Percentiles rank a stretch among this genome's conserved stretches.
These are phyloP conservation scores for Autographa pulchrina DNA, from an alignment of 2,888 invertebrate species.

Conservation along the genomic window DNA sequence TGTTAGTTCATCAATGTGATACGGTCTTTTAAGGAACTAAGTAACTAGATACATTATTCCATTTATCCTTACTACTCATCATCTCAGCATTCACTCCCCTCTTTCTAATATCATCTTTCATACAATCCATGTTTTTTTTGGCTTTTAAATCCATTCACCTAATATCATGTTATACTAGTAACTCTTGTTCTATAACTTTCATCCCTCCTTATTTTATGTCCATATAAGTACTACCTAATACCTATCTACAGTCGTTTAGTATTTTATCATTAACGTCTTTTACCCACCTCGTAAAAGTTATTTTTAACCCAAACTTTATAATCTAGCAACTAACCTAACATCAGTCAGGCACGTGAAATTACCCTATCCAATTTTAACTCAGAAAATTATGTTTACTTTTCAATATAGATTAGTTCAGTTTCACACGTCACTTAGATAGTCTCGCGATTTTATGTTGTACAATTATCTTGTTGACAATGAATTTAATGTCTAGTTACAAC, in stretches of 20 bases:
- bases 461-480: conserved; percentile 14
- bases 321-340: conserved; percentile 29
- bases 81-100: too few species aligned
- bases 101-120: too few species aligned
- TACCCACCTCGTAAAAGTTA: neutral
- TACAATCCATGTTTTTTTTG: too few species aligned
- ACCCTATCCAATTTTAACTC: neutral
- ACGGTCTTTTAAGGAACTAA: neutral
- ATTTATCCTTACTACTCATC: too few species aligned
- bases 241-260: too few species aligned
- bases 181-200: too few species aligned
- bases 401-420: conserved; percentile 11
- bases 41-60: too few species aligned
- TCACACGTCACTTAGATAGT: conserved; percentile 7
- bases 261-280: neutral
- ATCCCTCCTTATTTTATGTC: too few species aligned
- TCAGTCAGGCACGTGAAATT: conserved; percentile 15
- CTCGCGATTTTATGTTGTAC: neutral
- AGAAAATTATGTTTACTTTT: conserved; percentile 11
- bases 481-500: conserved; percentile 9
- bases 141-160: too few species aligned
- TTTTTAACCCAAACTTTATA: neutral
- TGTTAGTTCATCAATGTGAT: neutral
- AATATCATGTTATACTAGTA: too few species aligned
- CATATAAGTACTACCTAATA: too few species aligned